Evolutionary conservation across 2,113 vertebrate species (phyloP).

Genomic region (Peromyscus polionotus): DNA sequence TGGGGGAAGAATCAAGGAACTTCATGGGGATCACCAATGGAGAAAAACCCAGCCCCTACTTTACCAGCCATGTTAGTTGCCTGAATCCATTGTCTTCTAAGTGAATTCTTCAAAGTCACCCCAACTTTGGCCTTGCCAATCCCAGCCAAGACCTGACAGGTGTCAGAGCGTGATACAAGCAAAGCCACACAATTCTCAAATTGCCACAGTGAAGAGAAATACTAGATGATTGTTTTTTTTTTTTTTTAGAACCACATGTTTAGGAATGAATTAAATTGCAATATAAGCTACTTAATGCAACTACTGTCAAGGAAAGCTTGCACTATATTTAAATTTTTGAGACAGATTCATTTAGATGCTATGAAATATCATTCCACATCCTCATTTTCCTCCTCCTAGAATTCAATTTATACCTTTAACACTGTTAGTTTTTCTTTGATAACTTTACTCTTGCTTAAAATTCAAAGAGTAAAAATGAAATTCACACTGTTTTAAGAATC

Average conservation of each 20-base stretch:
- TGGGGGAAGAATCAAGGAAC: not conserved
- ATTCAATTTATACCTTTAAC: not conserved
- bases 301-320: not conserved
- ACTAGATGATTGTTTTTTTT: too few species aligned
- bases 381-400: not conserved
- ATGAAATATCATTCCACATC: not conserved
- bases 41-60: not conserved
- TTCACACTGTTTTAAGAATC: not conserved
- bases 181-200: not conserved
- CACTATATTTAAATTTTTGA: not conserved
- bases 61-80: not conserved
- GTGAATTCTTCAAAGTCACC: not conserved
- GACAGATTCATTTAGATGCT: not conserved
- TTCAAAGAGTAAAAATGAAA: not conserved
- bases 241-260: not conserved
- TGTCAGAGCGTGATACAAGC: not conserved
- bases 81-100: not conserved
- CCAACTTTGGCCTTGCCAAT: not conserved
- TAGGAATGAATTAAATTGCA: not conserved
- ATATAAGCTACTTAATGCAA: not conserved
- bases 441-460: constrained; percentile 16
- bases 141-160: not conserved
- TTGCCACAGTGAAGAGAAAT: not conserved
- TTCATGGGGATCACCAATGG: not conserved
- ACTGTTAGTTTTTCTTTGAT: not conserved